A percentile compares a stretch with the other conserved stretches of the same genome.
Evolutionary conservation across 2,888 invertebrate species (phyloP).

Genomic region (Steinernema carpocapsae): DNA sequence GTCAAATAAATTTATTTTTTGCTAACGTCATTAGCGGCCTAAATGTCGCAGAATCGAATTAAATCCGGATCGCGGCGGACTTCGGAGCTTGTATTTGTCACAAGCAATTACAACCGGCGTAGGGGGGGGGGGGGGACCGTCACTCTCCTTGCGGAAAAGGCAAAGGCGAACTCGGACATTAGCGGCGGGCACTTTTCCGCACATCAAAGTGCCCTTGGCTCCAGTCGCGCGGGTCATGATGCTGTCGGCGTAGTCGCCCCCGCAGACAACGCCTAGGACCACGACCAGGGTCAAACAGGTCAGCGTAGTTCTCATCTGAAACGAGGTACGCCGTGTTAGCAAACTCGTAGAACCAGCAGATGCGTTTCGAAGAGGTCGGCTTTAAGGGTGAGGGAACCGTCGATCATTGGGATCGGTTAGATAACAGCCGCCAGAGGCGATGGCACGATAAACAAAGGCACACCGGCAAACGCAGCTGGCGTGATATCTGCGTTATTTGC

Average conservation of each 20-base stretch:
- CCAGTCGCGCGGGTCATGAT: slow-evolving; percentile 47
- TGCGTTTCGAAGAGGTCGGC: slow-evolving; percentile 8
- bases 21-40: neutral
- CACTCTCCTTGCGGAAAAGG: slow-evolving; percentile 47
- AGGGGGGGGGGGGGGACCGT: slow-evolving; percentile 40
- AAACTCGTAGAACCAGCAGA: neutral
- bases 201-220: slow-evolving; percentile 47
- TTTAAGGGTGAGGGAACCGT: neutral
- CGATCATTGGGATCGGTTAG: slow-evolving; percentile 10
- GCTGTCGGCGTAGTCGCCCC: slow-evolving; percentile 36
- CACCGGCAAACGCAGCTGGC: slow-evolving; percentile 6
- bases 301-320: slow-evolving; percentile 26
- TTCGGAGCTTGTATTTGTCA: slow-evolving; percentile 8
- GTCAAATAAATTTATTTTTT: slow-evolving; percentile 7
- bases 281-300: neutral
- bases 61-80: neutral
- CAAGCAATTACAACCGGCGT: neutral
- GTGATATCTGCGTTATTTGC: neutral
- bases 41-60: slow-evolving; percentile 30
- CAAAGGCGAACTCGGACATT: slow-evolving; percentile 45
- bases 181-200: slow-evolving; percentile 43
- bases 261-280: slow-evolving; percentile 27
- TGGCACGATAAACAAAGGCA: slow-evolving; percentile 21
- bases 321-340: neutral
- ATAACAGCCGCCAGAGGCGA: slow-evolving; percentile 12